Conservation (phyloP, 2,888 invertebrate species). For the Amphimallon solstitiale region DNA sequence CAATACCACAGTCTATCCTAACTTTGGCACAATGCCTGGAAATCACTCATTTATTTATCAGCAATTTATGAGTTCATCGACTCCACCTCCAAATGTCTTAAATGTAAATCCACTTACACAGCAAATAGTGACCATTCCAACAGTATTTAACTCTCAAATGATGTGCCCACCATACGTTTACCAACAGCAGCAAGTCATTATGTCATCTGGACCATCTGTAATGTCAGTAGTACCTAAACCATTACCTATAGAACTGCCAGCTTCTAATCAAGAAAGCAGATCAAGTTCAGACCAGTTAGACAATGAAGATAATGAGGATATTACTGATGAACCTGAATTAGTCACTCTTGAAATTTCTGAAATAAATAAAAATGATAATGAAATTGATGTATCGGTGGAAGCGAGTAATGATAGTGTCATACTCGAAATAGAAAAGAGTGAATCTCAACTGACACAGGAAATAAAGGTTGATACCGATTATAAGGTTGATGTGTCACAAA, state of each 20-base stretch:
- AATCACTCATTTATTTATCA: constrained; percentile 68
- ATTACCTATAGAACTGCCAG: constrained; percentile 31
- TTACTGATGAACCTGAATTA: constrained; percentile 18
- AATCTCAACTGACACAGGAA: constrained; percentile 8
- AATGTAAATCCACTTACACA: constrained; percentile 66
- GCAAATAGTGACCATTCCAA: constrained; percentile 66
- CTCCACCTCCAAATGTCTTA: constrained; percentile 54
- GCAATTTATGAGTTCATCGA: constrained; percentile 66
- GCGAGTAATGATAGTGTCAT: constrained; percentile 31
- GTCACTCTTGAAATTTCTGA: constrained; percentile 14
- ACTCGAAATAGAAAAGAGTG: constrained; percentile 34
- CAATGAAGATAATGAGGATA: constrained; percentile 23
- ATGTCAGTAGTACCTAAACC: constrained; percentile 53
- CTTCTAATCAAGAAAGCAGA: constrained; percentile 13
- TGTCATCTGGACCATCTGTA: constrained; percentile 63
- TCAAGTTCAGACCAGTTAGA: constrained; percentile 8
- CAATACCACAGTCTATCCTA: constrained; percentile 43
- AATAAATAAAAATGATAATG: constrained; percentile 3
- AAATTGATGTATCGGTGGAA: constrained; percentile 2
- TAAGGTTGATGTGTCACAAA: constrained; percentile 15
- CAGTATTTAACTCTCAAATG: constrained; percentile 65
- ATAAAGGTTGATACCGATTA: constrained; percentile 20
- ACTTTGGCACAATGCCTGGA: constrained; percentile 43
- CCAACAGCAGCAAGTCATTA: constrained; percentile 68
- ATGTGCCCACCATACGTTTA: constrained; percentile 66